These are phyloP conservation scores for Plumapathes pennacea DNA, from an alignment of 92 coral and sea anemone species.

Conservation along the genomic window DNA sequence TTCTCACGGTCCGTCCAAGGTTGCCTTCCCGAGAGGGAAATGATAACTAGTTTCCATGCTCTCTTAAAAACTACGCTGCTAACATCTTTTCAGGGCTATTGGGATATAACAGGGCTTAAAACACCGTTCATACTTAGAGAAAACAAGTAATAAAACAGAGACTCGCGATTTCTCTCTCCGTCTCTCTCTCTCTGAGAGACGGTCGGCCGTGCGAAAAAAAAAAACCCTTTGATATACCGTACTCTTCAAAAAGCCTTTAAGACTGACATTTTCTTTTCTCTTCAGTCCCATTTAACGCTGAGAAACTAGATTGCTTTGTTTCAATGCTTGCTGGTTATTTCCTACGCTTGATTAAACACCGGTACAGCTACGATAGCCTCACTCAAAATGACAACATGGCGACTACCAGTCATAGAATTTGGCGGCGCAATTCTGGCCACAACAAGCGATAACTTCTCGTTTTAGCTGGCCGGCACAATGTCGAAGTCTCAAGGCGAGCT, in stretches of 20 bases:
- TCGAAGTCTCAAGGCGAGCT: constrained; percentile 41
- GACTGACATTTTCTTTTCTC: background rate
- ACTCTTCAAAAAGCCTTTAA: background rate
- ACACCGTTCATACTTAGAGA: too few species aligned
- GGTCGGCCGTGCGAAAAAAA: too few species aligned
- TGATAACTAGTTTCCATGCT: too few species aligned
- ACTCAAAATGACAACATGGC: constrained; percentile 9
- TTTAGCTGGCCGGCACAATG: constrained; percentile 9
- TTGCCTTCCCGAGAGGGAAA: too few species aligned
- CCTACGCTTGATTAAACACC: background rate
- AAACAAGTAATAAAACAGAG: too few species aligned
- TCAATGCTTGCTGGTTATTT: background rate
- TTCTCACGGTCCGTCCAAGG: too few species aligned
- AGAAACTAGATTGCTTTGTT: background rate
- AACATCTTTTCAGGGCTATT: too few species aligned
- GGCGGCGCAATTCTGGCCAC: background rate
- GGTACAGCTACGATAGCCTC: background rate
- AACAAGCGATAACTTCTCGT: background rate
- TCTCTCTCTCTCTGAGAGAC: too few species aligned
- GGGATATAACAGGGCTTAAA: too few species aligned
- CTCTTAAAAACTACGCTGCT: too few species aligned
- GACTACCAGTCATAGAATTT: background rate
- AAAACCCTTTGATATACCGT: too few species aligned
- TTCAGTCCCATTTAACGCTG: background rate
- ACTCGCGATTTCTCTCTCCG: too few species aligned